These are phyloP conservation scores for Cataglyphis altisquamis DNA, from an alignment of 2,888 invertebrate genomes.

Conservation along the genomic window DNA sequence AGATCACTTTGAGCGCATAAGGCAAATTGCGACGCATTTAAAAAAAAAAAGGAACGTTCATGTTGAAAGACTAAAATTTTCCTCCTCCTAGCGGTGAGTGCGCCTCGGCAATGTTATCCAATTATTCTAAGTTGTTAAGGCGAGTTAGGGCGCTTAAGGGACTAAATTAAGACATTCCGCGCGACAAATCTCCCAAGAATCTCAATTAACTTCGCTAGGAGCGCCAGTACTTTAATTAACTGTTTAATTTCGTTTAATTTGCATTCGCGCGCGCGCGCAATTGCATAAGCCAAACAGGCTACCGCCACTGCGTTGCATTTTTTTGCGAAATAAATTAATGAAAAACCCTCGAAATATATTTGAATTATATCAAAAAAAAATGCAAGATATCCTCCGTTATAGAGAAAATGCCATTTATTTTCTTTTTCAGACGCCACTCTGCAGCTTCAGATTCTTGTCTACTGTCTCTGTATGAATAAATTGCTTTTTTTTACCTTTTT, in stretches of 20 bases:
- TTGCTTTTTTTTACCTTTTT: neutral
- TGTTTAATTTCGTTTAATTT: slow-evolving; percentile 86
- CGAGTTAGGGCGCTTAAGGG: slow-evolving; percentile 86
- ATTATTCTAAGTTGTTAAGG: slow-evolving; percentile 86
- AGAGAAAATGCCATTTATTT: slow-evolving; percentile 43
- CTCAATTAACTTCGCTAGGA: slow-evolving; percentile 85
- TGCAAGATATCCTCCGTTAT: slow-evolving; percentile 17
- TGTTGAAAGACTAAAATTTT: slow-evolving; percentile 71
- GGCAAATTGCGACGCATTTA: slow-evolving; percentile 61
- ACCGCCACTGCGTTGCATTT: slow-evolving; percentile 44
- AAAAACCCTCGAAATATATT: slow-evolving; percentile 48
- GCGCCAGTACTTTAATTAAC: slow-evolving; percentile 84
- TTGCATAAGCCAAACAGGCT: slow-evolving; percentile 73
- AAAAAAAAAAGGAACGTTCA: slow-evolving; percentile 54
- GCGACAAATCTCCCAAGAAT: slow-evolving; percentile 86
- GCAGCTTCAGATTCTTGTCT: slow-evolving; percentile 7
- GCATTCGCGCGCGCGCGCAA: slow-evolving; percentile 76
- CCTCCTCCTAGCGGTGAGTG: slow-evolving; percentile 70
- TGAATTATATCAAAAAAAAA: slow-evolving; percentile 43
- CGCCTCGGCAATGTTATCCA: slow-evolving; percentile 83
- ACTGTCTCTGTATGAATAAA: slow-evolving; percentile 7
- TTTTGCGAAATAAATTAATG: slow-evolving; percentile 53
- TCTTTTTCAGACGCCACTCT: neutral
- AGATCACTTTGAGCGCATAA: slow-evolving; percentile 33
- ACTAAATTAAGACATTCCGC: slow-evolving; percentile 87